These are phyloP conservation scores for Osmerus eperlanus DNA, from an alignment of 2,113 vertebrate species.

Conservation along the genomic window DNA sequence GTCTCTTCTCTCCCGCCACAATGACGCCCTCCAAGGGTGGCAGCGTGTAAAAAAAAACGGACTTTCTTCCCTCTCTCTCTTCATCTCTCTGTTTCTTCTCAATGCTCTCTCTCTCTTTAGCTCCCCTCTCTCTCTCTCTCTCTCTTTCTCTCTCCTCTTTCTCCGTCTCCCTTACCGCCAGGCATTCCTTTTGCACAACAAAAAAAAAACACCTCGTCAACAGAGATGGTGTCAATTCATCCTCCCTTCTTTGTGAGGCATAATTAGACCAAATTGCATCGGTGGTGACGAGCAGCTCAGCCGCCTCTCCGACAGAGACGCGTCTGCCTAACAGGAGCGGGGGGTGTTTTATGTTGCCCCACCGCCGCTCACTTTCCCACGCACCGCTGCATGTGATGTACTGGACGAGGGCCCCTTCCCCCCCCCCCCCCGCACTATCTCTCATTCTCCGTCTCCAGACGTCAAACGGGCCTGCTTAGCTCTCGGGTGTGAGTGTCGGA, in stretches of 20 bases:
- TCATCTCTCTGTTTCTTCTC: no score
- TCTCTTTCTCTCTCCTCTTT: no score
- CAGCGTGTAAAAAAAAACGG: no score
- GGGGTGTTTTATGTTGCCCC: constrained; percentile 17
- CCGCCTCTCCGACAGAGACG: constrained; percentile 16
- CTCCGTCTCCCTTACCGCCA: neutral
- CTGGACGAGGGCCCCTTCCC: neutral
- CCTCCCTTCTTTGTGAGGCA: constrained; percentile 43
- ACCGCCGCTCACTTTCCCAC: neutral
- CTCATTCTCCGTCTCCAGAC: neutral
- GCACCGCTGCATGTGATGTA: neutral
- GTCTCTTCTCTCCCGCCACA: no score
- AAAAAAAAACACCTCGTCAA: constrained; percentile 31
- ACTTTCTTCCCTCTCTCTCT: no score
- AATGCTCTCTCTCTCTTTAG: no score
- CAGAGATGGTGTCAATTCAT: constrained; percentile 40
- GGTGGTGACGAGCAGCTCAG: constrained; percentile 27
- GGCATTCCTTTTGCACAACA: neutral
- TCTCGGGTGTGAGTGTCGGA: no score
- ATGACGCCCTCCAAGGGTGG: no score
- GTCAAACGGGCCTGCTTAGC: no score
- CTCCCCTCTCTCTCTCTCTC: no score
- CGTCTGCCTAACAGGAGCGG: constrained; percentile 32
- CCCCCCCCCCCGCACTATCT: constrained; percentile 1
- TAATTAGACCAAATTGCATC: constrained; percentile 61